Base-by-base conservation (phyloP, 92 coral and sea anemone genomes). In the Palythoa heliodiscus region DNA sequence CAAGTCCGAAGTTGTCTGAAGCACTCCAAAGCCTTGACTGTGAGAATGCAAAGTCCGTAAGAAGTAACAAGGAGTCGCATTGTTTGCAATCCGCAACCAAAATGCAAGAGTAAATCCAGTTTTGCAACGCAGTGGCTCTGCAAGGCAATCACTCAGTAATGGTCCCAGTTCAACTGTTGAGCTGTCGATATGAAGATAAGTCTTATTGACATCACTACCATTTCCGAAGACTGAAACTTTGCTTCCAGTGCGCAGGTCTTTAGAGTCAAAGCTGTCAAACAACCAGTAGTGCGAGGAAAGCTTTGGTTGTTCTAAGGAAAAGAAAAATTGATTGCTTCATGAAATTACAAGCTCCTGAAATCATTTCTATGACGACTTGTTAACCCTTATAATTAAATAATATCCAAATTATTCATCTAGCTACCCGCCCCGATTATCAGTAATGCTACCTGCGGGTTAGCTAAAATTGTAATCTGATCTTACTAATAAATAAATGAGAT, bases 121-220 rank as follows among this genome's bases (percentile, higher is more conserved):
- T 39, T 60, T 38, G 58, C 84, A 80, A 23, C 10, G 47, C 84
- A 5, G 12, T 23, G 84, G 84, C 74, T 80, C 15, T 52, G 84
- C n/a, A 14, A 80, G 60, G 48, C 84, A 80, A 20, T 50, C 48
- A 38, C 84, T 80, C 7, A 43, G 61, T 19, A 80, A 53, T 12
- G 84, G 84, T 4, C 84, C 84, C 5, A 80, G 84, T 6, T 40
- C 61, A 64, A 80, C 61, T 64, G 58, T 47, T 25, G 74, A 80
- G 14, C 61, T 40, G 16, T 67, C 39, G 43, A 64, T 48, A 50
- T 80, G 84, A 6, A 80, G 60, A 52, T 80, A 80, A 25, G 16
- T 80, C 63, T 66, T 35, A 17, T 68, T 68, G 74, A 80, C 84
- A 24, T 47, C 24, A 66, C 74, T 80, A 23, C 29, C 73, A 47